These are phyloP conservation scores for Conomelus anceps DNA, from an alignment of 2,888 invertebrate species.

Conservation along the genomic window DNA sequence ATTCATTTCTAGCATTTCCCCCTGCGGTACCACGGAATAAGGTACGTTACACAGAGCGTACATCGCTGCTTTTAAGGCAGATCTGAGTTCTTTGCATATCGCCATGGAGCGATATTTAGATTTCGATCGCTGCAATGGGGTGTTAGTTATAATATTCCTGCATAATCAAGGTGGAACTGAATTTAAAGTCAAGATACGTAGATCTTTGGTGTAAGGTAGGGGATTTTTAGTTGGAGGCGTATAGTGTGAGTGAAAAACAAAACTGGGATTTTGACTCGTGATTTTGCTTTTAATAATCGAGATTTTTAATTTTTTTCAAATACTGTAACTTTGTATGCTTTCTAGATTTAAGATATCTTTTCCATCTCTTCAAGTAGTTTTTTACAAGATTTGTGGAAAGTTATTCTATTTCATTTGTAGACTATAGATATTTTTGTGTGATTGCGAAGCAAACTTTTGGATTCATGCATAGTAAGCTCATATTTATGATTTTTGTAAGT, in stretches of 20 bases:
- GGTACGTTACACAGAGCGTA: neutral
- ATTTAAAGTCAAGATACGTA: too few relatives aligned
- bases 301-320: neutral
- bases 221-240: neutral
- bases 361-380: too few relatives aligned
- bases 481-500: too few relatives aligned
- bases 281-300: neutral
- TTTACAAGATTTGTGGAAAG: too few relatives aligned
- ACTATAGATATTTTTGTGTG: too few relatives aligned
- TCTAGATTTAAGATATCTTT: too few relatives aligned
- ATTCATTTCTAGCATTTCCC: neutral
- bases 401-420: too few relatives aligned
- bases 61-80: neutral
- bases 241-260: neutral
- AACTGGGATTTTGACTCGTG: neutral
- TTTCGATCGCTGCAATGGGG: neutral
- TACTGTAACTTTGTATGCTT: too few relatives aligned
- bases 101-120: neutral
- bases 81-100: neutral
- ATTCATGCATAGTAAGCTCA: too few relatives aligned
- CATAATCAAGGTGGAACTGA: neutral
- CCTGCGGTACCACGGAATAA: neutral
- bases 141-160: neutral
- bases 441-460: too few relatives aligned
- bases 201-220: too few relatives aligned